A percentile compares a stretch with the other conserved stretches of the same genome.
phyloP scores from a whole-genome alignment of 2,888 invertebrate species.

The Aricia artaxerxes region DNA sequence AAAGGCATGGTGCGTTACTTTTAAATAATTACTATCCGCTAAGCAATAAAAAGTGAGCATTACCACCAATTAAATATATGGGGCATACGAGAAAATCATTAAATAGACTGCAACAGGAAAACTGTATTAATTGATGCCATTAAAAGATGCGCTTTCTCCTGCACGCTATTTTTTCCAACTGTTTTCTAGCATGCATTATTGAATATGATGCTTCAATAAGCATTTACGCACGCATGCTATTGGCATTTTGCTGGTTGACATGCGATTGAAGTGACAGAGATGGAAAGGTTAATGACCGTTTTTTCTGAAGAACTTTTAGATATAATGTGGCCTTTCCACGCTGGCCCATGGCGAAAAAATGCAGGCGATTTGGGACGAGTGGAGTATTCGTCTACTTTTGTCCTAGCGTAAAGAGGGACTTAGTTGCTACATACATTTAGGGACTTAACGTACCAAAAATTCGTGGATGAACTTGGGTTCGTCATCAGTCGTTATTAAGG shows the following conservation, averaged over 20 bases:
- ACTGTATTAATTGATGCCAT: conserved; percentile 72
- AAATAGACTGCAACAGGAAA: conserved; percentile 71
- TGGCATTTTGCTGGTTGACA: neutral
- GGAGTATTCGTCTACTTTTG: too few species aligned
- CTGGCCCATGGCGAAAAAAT: too few species aligned
- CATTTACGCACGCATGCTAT: neutral
- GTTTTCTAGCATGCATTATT: conserved; percentile 21
- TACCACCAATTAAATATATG: conserved; percentile 51
- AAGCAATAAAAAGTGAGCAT: conserved; percentile 51
- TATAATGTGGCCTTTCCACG: too few species aligned
- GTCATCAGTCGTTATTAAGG: too few species aligned
- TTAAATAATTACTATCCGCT: neutral
- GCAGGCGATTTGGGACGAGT: too few species aligned
- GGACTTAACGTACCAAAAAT: too few species aligned
- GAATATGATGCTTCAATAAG: conserved; percentile 9
- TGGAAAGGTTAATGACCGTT: neutral
- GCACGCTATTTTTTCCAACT: neutral
- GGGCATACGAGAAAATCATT: conserved; percentile 60
- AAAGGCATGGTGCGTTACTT: neutral
- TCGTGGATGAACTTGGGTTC: too few species aligned
- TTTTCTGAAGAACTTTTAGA: neutral
- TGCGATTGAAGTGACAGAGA: neutral
- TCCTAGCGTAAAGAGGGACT: too few species aligned
- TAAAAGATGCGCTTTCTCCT: conserved; percentile 57
- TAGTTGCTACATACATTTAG: too few species aligned